Conservation (phyloP, 2,113 vertebrate genomes). For the Phrynosoma platyrhinos region DNA sequence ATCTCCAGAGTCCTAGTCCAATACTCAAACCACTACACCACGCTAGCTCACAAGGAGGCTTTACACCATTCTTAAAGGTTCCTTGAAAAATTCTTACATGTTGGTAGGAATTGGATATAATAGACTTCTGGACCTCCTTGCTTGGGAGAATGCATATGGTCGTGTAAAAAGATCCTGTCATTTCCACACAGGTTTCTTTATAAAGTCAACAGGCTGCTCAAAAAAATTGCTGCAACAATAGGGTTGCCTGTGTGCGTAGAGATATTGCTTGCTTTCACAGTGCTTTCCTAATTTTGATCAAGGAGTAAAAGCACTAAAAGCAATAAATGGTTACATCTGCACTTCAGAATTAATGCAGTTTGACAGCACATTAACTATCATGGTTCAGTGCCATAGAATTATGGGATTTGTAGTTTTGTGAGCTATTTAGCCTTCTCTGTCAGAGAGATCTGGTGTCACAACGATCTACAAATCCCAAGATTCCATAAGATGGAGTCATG, state of each 20-base stretch:
- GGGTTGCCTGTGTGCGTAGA: background rate
- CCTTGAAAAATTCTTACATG: slow-evolving; percentile 46
- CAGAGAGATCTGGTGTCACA: too few species aligned
- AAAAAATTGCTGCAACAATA: slow-evolving; percentile 9
- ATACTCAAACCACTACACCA: too few species aligned
- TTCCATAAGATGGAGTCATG: too few species aligned
- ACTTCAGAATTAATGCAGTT: too few species aligned
- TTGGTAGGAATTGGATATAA: slow-evolving; percentile 57
- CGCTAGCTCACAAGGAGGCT: too few species aligned
- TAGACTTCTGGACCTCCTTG: slow-evolving; percentile 58
- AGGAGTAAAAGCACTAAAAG: background rate
- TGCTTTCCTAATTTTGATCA: slow-evolving; percentile 5
- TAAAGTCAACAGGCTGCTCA: slow-evolving; percentile 61
- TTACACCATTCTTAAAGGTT: slow-evolving; percentile 38
- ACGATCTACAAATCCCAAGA: too few species aligned
- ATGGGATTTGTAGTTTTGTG: too few species aligned
- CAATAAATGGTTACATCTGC: too few species aligned
- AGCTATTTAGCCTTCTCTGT: too few species aligned
- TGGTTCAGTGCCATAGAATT: too few species aligned
- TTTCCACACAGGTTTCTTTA: slow-evolving; percentile 59
- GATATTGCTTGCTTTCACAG: slow-evolving; percentile 24
- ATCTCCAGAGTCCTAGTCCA: too few species aligned
- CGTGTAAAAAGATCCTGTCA: slow-evolving; percentile 64
- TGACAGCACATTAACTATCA: too few species aligned
- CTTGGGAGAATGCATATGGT: slow-evolving; percentile 56